phyloP scores from a whole-genome alignment of 2,888 invertebrate genomes.

The Deroplatys truncata region DNA sequence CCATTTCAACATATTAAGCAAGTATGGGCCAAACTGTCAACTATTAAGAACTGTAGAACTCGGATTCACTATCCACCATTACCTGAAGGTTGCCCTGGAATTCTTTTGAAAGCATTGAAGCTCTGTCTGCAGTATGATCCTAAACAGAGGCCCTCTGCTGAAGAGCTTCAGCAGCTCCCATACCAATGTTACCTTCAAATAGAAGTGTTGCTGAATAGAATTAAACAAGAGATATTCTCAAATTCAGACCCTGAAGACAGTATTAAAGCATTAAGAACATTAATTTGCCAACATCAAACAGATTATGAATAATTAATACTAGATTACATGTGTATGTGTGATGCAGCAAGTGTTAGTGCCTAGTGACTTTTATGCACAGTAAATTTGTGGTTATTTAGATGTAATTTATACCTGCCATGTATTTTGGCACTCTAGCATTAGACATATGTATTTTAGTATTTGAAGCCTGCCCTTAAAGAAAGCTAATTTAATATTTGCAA shows the following conservation, averaged over 20 bases:
- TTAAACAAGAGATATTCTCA: not conserved
- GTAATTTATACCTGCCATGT: too few relatives aligned
- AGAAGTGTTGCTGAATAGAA: not conserved
- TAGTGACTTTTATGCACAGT: too few relatives aligned
- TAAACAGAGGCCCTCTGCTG: conserved; percentile 67
- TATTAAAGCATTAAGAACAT: not conserved
- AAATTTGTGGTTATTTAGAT: too few relatives aligned
- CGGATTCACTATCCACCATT: conserved; percentile 65
- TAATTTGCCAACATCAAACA: not conserved
- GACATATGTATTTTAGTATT: too few relatives aligned
- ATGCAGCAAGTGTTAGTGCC: too few relatives aligned
- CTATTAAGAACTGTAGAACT: conserved; percentile 70
- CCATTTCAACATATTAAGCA: conserved; percentile 83
- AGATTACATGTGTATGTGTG: too few relatives aligned
- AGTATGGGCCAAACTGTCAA: conserved; percentile 67
- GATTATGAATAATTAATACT: too few relatives aligned
- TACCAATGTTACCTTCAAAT: conserved; percentile 36
- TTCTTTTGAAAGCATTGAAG: conserved; percentile 61
- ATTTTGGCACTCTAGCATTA: too few relatives aligned
- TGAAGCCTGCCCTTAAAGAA: too few relatives aligned
- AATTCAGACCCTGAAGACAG: not conserved
- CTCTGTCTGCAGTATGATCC: conserved; percentile 71
- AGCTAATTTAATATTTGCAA: too few relatives aligned
- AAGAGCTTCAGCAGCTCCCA: conserved; percentile 60
- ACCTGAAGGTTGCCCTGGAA: conserved; percentile 51